Conservation (phyloP, 2,113 vertebrate species). For the Malurus cyaneus region DNA sequence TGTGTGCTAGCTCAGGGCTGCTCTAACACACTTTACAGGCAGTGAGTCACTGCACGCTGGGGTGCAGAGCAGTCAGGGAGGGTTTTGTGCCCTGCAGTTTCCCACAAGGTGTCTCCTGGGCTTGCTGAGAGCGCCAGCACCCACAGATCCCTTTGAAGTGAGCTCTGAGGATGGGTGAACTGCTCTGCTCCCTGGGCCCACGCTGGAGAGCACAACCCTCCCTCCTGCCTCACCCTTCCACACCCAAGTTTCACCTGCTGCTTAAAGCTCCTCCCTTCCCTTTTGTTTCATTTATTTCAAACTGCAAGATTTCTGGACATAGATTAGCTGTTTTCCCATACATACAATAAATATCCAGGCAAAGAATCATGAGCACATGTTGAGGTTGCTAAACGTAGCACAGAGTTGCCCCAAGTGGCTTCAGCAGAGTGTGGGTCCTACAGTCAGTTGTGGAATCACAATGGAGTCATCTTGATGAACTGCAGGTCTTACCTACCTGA, state of each 20-base stretch:
- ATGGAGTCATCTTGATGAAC: not conserved
- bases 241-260: not conserved
- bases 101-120: not conserved
- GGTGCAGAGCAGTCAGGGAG: not conserved
- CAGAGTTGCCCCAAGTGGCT: not conserved
- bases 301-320: not conserved
- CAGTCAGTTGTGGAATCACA: not conserved
- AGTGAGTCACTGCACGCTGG: not conserved
- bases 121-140: accelerated
- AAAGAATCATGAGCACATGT: not conserved
- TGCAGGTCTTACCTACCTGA: not conserved
- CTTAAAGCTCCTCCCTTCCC: not conserved
- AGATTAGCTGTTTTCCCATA: not conserved
- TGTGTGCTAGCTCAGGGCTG: not conserved
- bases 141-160: not conserved
- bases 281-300: not conserved
- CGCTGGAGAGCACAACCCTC: not conserved
- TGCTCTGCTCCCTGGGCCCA: not conserved
- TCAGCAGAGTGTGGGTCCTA: not conserved
- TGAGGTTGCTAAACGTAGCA: not conserved
- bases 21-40: not conserved
- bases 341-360: not conserved
- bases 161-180: not conserved
- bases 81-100: not conserved
- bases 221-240: not conserved